Conservation (phyloP, 2,113 vertebrate species). For the Oenanthe oenanthe region DNA sequence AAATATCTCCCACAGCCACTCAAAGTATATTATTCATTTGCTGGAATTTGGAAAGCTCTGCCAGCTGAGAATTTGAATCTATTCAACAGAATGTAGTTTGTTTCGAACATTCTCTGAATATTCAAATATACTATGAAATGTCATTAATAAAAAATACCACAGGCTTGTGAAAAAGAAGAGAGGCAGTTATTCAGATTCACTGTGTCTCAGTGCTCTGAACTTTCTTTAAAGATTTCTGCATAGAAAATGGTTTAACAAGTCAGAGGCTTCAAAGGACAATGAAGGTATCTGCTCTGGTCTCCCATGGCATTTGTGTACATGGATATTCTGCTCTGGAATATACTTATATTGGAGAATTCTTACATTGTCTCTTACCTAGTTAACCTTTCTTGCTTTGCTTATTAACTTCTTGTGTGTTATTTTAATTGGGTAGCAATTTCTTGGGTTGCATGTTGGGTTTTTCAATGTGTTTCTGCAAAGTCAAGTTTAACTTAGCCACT, state of each 20-base stretch:
- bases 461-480: background rate
- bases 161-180: background rate
- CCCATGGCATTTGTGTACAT: background rate
- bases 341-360: background rate
- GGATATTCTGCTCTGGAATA: background rate
- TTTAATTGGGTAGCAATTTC: background rate
- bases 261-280: background rate
- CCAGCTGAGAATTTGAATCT: background rate
- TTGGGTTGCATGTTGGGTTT: background rate
- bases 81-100: background rate
- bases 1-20: background rate
- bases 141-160: background rate
- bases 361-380: background rate
- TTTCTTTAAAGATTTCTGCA: background rate
- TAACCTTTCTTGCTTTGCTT: background rate
- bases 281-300: background rate
- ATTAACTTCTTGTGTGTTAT: background rate
- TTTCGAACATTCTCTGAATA: background rate
- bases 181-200: background rate
- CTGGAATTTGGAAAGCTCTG: background rate
- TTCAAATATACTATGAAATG: background rate
- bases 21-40: background rate
- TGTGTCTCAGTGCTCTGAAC: background rate
- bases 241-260: background rate
- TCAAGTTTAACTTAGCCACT: background rate